Evolutionary conservation across 2,797 vertebrate species (phyloP).

Genomic region (Tadarida brasiliensis): DNA sequence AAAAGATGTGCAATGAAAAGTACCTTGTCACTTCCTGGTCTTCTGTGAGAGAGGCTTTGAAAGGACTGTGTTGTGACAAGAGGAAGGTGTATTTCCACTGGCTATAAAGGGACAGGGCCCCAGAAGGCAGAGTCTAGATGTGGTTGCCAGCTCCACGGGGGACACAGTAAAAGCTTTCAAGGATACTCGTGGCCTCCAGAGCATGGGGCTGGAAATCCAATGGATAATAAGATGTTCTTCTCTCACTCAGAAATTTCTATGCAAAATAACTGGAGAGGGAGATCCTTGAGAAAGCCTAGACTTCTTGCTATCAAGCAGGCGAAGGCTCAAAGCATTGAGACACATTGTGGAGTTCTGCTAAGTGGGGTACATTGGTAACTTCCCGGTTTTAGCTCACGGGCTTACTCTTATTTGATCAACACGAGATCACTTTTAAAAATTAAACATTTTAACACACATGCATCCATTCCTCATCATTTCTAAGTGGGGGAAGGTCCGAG

Average conservation of each 20-base stretch:
- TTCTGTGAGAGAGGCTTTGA: neutral
- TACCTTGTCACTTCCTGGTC: neutral
- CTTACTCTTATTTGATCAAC: neutral
- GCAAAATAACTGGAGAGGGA: neutral
- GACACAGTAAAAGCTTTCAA: neutral
- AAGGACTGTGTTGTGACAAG: neutral
- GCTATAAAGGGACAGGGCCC: neutral
- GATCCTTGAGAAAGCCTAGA: neutral
- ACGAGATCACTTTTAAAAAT: neutral
- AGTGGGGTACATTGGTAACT: neutral
- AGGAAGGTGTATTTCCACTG: neutral
- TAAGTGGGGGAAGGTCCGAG: neutral
- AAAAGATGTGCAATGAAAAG: slow-evolving; percentile 6
- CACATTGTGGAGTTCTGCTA: neutral
- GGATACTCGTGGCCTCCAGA: neutral
- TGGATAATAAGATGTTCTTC: neutral
- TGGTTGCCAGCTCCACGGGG: neutral
- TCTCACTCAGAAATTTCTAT: neutral
- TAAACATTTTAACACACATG: neutral
- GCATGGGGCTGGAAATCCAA: neutral
- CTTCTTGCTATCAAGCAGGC: neutral
- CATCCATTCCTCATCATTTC: neutral
- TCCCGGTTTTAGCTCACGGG: neutral
- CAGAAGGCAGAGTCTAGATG: neutral
- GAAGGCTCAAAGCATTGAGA: neutral